Conservation (phyloP, 2,113 vertebrate genomes). For the Saimiri boliviensis region DNA sequence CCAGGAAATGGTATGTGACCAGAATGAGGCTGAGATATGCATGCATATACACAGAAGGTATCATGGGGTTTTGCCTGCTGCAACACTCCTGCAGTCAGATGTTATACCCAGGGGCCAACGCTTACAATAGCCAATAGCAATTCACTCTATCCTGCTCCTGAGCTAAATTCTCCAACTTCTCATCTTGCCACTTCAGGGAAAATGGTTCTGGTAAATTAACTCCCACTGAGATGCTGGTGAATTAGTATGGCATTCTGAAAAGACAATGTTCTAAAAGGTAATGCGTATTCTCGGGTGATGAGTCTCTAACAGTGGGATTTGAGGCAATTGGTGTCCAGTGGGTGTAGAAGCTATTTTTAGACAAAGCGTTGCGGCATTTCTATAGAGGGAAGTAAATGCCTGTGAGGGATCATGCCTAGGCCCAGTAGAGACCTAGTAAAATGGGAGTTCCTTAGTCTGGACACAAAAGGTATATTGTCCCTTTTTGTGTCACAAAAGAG, state of each 20-base stretch:
- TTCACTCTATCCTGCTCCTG: neutral
- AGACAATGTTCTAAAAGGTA: neutral
- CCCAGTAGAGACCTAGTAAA: neutral
- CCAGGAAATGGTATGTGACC: neutral
- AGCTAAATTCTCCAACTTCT: neutral
- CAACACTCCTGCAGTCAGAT: accelerated
- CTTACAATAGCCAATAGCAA: neutral
- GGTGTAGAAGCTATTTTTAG: neutral
- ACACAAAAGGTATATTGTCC: neutral
- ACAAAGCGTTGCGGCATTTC: neutral
- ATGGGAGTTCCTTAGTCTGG: neutral
- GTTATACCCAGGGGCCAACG: neutral
- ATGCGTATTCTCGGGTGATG: neutral
- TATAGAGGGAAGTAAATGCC: neutral
- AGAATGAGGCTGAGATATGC: neutral
- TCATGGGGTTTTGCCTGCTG: neutral
- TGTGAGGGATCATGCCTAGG: neutral
- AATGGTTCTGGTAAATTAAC: neutral
- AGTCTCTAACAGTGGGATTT: neutral
- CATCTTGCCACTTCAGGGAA: neutral
- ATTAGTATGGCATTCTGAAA: neutral
- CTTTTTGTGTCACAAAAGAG: neutral
- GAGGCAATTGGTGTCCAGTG: neutral
- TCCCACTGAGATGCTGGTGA: neutral
- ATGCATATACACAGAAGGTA: neutral